Evolutionary conservation across 1,140 invertebrate species (phyloP).

Genomic region (Lethrus apterus): DNA sequence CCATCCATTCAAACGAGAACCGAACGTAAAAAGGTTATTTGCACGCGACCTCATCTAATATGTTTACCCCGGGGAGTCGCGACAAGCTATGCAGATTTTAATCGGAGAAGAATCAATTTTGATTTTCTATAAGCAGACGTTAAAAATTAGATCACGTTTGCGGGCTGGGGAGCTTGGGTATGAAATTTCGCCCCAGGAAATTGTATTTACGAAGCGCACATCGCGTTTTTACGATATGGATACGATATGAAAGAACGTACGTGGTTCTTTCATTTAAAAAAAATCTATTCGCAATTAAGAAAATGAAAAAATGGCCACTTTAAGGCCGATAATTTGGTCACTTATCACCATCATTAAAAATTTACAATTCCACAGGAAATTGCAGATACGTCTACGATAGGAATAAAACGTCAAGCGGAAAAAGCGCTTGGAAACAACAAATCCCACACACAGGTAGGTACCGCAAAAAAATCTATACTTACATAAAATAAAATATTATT

Average conservation of each 20-base stretch:
- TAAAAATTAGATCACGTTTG: constrained; percentile 27
- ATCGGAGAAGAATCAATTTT: constrained; percentile 38
- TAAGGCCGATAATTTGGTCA: too few relatives aligned
- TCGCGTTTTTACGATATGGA: too few relatives aligned
- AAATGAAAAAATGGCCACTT: too few relatives aligned
- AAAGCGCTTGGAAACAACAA: constrained; percentile 1
- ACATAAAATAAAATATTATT: background rate
- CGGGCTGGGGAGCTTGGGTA: background rate
- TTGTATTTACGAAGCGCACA: too few relatives aligned
- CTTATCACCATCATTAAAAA: too few relatives aligned
- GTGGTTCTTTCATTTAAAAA: too few relatives aligned
- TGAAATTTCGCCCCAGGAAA: too few relatives aligned
- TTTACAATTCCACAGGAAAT: background rate
- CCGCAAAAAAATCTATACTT: background rate
- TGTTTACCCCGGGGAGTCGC: constrained; percentile 26
- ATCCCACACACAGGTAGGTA: constrained; percentile 1
- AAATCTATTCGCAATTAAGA: too few relatives aligned
- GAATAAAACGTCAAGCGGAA: constrained; percentile 3
- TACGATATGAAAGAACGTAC: too few relatives aligned
- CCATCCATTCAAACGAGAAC: too few relatives aligned
- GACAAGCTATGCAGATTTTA: constrained; percentile 33
- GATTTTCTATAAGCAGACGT: constrained; percentile 32
- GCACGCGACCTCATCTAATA: constrained; percentile 24
- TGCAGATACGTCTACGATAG: constrained; percentile 3
- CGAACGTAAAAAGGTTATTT: constrained; percentile 18